Percentiles rank a stretch among this genome's conserved stretches.
These are phyloP conservation scores for Gadopsis bispinosus DNA, from an alignment of 2,797 vertebrate genomes.

Conservation along the genomic window DNA sequence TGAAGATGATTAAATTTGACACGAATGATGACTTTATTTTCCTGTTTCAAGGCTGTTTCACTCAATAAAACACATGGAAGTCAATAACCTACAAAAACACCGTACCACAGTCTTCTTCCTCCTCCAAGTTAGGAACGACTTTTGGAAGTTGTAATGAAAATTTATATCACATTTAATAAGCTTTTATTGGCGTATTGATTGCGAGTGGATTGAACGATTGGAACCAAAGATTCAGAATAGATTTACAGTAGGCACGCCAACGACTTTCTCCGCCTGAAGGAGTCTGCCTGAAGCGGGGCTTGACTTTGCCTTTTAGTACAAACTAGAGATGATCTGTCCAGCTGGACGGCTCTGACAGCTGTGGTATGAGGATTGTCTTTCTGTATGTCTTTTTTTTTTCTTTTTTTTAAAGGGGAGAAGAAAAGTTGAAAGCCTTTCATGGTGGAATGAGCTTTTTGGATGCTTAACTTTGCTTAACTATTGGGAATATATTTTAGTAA, in stretches of 20 bases:
- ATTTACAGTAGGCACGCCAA: background rate
- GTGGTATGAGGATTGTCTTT: constrained; percentile 37
- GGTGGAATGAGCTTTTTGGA: constrained; percentile 17
- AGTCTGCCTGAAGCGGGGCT: background rate
- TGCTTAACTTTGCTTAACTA: background rate
- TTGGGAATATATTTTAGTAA: constrained; percentile 32
- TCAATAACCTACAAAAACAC: constrained; percentile 17
- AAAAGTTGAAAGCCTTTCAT: constrained; percentile 32
- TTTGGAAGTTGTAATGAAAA: constrained; percentile 41
- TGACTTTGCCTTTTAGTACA: constrained; percentile 32
- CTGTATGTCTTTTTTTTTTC: constrained; percentile 28
- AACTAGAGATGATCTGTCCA: constrained; percentile 30
- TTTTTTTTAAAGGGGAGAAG: constrained; percentile 18
- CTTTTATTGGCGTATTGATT: constrained; percentile 30
- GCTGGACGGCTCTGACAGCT: constrained; percentile 29
- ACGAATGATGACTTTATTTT: constrained; percentile 40
- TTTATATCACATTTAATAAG: constrained; percentile 35
- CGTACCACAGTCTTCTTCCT: constrained; percentile 7
- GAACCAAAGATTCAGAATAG: constrained; percentile 20
- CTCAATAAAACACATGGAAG: constrained; percentile 52
- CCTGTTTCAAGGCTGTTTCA: constrained; percentile 47
- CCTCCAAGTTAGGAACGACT: constrained; percentile 20
- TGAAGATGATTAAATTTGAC: constrained; percentile 37
- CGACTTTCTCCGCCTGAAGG: constrained; percentile 5
- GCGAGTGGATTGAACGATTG: constrained; percentile 29